Evolutionary conservation across 92 coral and sea anemone genomes (phyloP).

Genomic region (Porites lobata): DNA sequence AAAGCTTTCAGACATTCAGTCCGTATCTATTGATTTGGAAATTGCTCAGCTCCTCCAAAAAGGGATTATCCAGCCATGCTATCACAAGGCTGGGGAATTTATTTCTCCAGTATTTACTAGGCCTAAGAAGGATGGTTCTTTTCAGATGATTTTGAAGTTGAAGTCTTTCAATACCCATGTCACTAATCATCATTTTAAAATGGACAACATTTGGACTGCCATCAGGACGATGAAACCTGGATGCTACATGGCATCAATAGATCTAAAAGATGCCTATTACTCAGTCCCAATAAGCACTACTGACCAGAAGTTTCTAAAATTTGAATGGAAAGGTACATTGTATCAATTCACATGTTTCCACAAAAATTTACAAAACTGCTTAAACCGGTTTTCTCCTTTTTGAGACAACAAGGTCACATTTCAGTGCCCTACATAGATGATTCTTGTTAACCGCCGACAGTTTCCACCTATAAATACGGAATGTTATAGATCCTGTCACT

Average conservation of each 20-base stretch:
- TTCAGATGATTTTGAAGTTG: background rate
- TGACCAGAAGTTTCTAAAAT: conserved; percentile 32
- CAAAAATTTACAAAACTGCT: no score
- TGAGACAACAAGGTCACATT: no score
- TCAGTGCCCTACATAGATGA: background rate
- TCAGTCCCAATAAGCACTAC: conserved; percentile 15
- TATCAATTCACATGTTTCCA: conserved; percentile 30
- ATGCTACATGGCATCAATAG: conserved; percentile 12
- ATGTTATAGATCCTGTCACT: conserved; percentile 44
- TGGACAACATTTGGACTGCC: background rate
- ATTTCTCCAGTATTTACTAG: conserved; percentile 17
- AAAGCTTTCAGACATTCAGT: conserved; percentile 18
- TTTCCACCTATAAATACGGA: conserved; percentile 32
- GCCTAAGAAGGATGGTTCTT: background rate
- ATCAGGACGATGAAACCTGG: background rate
- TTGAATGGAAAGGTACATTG: conserved; percentile 23
- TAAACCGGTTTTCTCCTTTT: no score
- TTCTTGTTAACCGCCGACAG: conserved; percentile 11
- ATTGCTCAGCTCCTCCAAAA: conserved; percentile 33
- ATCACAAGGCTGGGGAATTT: conserved; percentile 19
- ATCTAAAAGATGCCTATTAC: conserved; percentile 7
- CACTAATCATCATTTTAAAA: background rate
- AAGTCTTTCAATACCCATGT: background rate
- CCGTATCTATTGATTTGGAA: conserved; percentile 43
- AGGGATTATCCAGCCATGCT: background rate